Percentiles rank a stretch among this genome's conserved stretches.
phyloP scores from a whole-genome alignment of 2,797 vertebrate genomes.

The Clamator glandarius region DNA sequence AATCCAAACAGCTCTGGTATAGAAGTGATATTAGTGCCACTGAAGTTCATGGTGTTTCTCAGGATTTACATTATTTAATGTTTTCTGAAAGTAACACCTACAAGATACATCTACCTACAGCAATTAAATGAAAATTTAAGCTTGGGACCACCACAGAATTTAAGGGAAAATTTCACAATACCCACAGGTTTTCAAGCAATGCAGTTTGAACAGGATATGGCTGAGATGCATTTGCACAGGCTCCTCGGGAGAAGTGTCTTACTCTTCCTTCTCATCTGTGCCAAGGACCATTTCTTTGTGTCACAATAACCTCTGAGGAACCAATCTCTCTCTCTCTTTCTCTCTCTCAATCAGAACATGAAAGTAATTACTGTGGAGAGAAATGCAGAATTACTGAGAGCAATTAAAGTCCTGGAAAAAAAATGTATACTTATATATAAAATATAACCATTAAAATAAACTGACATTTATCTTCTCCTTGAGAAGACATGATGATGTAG shows the following conservation, averaged over 20 bases:
- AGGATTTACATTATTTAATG: not conserved
- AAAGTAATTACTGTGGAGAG: conserved; percentile 54
- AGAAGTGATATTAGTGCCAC: not conserved
- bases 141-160: not conserved
- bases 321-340: conserved; percentile 8
- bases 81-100: not conserved
- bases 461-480: conserved; percentile 23
- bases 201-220: not conserved
- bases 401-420: conserved; percentile 1
- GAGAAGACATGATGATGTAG: conserved; percentile 12
- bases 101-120: not conserved
- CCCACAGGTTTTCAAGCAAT: not conserved
- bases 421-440: not conserved
- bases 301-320: conserved; percentile 22
- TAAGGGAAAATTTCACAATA: not conserved
- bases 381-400: conserved; percentile 43
- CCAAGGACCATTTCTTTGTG: not conserved
- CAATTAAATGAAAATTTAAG: not conserved
- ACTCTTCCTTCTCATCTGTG: not conserved
- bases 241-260: not conserved
- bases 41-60: not conserved
- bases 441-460: not conserved
- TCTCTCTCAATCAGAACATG: conserved; percentile 58
- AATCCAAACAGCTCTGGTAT: not conserved
- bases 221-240: not conserved